These are phyloP conservation scores for Trichonephila clavata DNA, from an alignment of 1,140 invertebrate species.

Conservation along the genomic window DNA sequence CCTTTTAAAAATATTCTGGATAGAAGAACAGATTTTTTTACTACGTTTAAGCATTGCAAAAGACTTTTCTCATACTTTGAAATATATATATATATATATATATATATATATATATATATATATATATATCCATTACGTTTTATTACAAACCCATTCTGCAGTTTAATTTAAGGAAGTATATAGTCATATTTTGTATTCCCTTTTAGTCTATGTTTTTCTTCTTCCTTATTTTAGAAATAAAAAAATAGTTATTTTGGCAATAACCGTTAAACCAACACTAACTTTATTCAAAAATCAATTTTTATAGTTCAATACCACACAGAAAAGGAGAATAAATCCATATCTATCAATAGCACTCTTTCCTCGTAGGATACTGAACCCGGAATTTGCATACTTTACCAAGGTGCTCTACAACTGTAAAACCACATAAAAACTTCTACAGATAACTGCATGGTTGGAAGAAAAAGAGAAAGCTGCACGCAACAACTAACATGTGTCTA, in stretches of 20 bases:
- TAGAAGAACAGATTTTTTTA: too few species aligned
- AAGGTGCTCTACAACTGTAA: not conserved
- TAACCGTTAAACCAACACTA: not conserved
- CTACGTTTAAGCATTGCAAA: too few species aligned
- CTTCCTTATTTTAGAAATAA: not conserved
- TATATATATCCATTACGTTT: too few species aligned
- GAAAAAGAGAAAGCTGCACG: conserved; percentile 23
- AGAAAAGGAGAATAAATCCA: not conserved
- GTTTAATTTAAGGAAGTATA: too few species aligned
- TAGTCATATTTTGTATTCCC: too few species aligned
- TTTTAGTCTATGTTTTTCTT: too few species aligned
- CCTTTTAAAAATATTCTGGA: too few species aligned
- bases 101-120: too few species aligned
- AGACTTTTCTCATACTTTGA: too few species aligned
- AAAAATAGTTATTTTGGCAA: not conserved
- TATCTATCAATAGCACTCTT: not conserved
- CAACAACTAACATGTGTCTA: not conserved
- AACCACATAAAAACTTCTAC: conserved; percentile 36
- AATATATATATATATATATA: too few species aligned
- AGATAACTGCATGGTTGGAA: not conserved
- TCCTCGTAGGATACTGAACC: conserved; percentile 50
- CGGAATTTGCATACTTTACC: conserved; percentile 10
- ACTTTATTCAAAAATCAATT: not conserved
- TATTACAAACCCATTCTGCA: too few species aligned
- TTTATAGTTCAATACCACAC: not conserved